Evolutionary conservation across 2,113 vertebrate genomes (phyloP).

Genomic region (Oryzias curvinotus): DNA sequence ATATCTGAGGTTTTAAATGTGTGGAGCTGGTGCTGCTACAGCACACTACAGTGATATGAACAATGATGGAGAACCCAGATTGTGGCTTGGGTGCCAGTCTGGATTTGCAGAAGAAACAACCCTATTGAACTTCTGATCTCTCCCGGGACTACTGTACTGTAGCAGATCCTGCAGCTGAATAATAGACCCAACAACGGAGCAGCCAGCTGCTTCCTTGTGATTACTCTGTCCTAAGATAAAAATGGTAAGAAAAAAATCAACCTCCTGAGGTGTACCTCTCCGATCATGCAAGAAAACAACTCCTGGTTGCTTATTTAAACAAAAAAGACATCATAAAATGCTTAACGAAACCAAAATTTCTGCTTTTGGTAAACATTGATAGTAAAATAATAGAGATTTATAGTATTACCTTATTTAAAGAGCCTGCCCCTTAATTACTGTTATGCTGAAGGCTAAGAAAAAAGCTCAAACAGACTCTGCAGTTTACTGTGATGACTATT

Average conservation of each 20-base stretch:
- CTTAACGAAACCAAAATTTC: too few relatives aligned
- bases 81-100: slow-evolving; percentile 14
- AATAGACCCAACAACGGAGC: slow-evolving; percentile 23
- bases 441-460: slow-evolving; percentile 19
- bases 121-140: slow-evolving; percentile 32
- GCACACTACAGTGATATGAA: slow-evolving; percentile 26
- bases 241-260: slow-evolving; percentile 19
- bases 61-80: slow-evolving; percentile 41
- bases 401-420: too few relatives aligned
- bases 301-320: neutral
- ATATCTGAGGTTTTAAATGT: slow-evolving; percentile 45
- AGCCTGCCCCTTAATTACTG: neutral
- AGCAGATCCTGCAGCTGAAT: slow-evolving; percentile 39
- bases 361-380: too few relatives aligned
- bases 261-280: neutral
- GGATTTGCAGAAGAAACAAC: slow-evolving; percentile 14
- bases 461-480: neutral
- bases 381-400: too few relatives aligned
- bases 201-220: slow-evolving; percentile 32
- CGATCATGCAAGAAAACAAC: neutral
- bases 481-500: slow-evolving; percentile 33
- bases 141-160: slow-evolving; percentile 30
- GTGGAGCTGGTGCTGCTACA: slow-evolving; percentile 8
- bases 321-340: slow-evolving; percentile 12
- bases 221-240: slow-evolving; percentile 24